phyloP scores from a whole-genome alignment of 2,113 vertebrate species.

The Alethe diademata region DNA sequence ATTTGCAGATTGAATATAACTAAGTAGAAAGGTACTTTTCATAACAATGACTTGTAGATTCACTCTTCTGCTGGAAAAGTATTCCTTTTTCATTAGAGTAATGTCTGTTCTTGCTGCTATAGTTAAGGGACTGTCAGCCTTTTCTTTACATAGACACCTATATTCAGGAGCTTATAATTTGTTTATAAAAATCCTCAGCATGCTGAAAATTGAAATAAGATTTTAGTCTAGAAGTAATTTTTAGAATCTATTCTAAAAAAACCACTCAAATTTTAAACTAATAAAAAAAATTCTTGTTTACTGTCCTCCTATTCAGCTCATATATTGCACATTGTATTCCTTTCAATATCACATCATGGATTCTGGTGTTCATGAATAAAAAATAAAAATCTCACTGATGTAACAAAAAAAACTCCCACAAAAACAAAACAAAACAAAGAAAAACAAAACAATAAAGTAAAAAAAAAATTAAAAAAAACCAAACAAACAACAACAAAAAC shows the following conservation, averaged over 20 bases:
- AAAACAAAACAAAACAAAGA: not conserved
- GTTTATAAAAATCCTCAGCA: constrained; percentile 30
- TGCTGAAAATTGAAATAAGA: constrained; percentile 40
- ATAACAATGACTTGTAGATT: constrained; percentile 58
- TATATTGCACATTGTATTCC: not conserved
- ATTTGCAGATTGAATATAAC: constrained; percentile 65
- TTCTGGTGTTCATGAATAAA: not conserved
- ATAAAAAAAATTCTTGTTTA: not conserved
- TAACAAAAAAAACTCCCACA: not conserved
- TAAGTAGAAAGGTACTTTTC: constrained; percentile 64
- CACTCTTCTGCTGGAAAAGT: constrained; percentile 33
- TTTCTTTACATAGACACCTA: constrained; percentile 41
- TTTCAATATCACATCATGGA: not conserved
- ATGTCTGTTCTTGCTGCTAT: constrained; percentile 20
- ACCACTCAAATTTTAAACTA: constrained; percentile 14
- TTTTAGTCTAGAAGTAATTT: not conserved
- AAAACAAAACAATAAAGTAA: not conserved
- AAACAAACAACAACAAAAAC: not conserved
- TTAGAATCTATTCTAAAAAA: not conserved
- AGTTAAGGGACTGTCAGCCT: constrained; percentile 34
- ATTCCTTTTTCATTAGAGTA: constrained; percentile 30
- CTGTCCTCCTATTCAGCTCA: not conserved
- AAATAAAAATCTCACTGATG: not conserved
- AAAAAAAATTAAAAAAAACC: not conserved
- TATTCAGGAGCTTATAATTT: constrained; percentile 32